Evolutionary conservation across 2,888 invertebrate genomes (phyloP).

Genomic region (Mactromeris polynyma): DNA sequence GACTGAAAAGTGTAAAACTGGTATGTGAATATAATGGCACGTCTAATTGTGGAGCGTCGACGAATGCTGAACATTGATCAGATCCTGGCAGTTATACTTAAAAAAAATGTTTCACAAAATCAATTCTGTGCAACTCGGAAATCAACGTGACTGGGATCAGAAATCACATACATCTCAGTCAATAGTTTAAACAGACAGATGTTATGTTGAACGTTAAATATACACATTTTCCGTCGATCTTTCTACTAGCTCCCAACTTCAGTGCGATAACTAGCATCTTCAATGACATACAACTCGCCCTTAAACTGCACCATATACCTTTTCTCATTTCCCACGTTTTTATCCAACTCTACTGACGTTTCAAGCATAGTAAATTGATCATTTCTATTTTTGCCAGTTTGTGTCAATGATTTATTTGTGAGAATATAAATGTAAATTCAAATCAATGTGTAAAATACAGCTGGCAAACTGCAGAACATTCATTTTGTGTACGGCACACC

Average conservation of each 20-base stretch:
- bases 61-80: neutral
- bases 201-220: neutral
- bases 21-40: neutral
- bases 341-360: neutral
- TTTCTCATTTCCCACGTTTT: neutral
- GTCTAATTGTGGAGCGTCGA: neutral
- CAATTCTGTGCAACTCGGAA: neutral
- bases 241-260: neutral
- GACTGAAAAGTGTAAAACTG: neutral
- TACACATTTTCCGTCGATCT: neutral
- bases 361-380: neutral
- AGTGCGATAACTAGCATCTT: neutral
- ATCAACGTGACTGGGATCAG: neutral
- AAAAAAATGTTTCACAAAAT: neutral
- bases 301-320: neutral
- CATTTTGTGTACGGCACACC: neutral
- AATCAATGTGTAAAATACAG: neutral
- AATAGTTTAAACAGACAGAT: neutral
- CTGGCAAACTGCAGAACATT: neutral
- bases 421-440: neutral
- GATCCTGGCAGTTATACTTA: neutral
- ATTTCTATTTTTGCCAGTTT: neutral
- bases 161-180: neutral
- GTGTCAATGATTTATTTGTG: neutral
- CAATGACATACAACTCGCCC: no score